Base-by-base conservation (phyloP, 2,888 invertebrate species). In the Nomada hirtipes region DNA sequence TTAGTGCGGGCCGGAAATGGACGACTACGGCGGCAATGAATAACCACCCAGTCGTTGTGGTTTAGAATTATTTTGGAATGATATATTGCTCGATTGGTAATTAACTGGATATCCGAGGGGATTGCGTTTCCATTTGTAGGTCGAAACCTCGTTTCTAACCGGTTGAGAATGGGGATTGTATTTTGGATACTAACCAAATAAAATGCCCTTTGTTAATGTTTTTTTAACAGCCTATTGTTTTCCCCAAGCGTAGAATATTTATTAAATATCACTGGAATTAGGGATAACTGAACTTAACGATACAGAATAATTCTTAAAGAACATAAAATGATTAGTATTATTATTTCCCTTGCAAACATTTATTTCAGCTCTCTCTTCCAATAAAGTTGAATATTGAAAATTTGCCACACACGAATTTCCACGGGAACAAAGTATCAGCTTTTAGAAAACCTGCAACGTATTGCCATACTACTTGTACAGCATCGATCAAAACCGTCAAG, bases 101-200 rank as follows among this genome's bases (percentile, higher is more conserved):
- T 80, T 78, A 80, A 80, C 73, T 68, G 68, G 57, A 60, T 26
- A 67, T 57, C 63, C 73, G 47, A 59, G 44, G 68, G 57, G 73
- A 80, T 78, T 73, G 79, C 63, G 79, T 73, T 67, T 73, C 68
- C 73, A 64, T 80, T 80, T 80, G 36, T 73, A 68, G 72, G 68
- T 64, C 73, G 52, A 2, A 59, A 73, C 57, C 67, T 26, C 50
- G 68, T 68, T 76, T 61, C 53, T 26, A 36, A 18, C 18, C 60
- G 61, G 15, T 52, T 2, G 52, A 52, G 36, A 7, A 36, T 7
- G 36, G 0, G 4, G 7, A 7, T 36, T 36, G 36, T 7, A 7
- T 36, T 36, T 36, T 7, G 36, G 7, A 36, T 36, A 7, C 36
- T 0, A 36, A 29, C 4, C 4, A 29, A 29, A 29, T 29, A 7